Base-by-base conservation (phyloP, 2,888 invertebrate species). In the Creontiades dilutus region DNA sequence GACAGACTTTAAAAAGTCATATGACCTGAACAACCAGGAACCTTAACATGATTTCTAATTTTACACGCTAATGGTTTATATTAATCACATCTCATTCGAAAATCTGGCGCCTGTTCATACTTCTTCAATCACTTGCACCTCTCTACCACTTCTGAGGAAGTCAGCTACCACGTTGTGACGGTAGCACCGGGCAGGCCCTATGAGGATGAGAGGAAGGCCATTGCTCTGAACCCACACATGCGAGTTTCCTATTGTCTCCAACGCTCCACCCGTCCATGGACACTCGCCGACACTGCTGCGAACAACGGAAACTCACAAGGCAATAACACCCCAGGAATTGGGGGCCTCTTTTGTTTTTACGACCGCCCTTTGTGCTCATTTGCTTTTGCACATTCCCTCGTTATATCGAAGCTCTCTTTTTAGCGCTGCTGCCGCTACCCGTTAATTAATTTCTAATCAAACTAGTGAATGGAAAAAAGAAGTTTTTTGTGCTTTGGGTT, bases 211-310 rank as follows among this genome's bases (percentile, higher is more conserved):
- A 52, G 82, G 82, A 82, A 82, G 82, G 82, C 82, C 82, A 52
- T 52, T 52, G 82, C 82, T 52, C 82, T 82, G 82, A 82, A 52
- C 82, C 82, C 82, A 52, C 82, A 52, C 82, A 52, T 48, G 52
- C n/a, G 52, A 52, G 27, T 82, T 82, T 82, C 82, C 82, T 23
- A 52, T 82, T 82, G 82, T 82, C 82, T 48, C 82, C 16, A 23
- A 19, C 16, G 82, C 27, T 82, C 27, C 48, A 52, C 27, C 37
- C 82, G 47, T 52, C 82, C 82, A 14, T 28, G 48, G 55, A 52
- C 48, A 48, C 82, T 19, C 52, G 52, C 23, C 37, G 52, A 52
- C 78, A 78, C 14, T 37, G 78, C 78, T 47, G 78, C 47, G 46
- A 80, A 80, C 78, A 80, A 80, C 78, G 78, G 78, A 47, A 47